A percentile compares a stretch with the other conserved stretches of the same genome.
Conservation (phyloP, 2,797 vertebrate species). For the Falco rusticolus region DNA sequence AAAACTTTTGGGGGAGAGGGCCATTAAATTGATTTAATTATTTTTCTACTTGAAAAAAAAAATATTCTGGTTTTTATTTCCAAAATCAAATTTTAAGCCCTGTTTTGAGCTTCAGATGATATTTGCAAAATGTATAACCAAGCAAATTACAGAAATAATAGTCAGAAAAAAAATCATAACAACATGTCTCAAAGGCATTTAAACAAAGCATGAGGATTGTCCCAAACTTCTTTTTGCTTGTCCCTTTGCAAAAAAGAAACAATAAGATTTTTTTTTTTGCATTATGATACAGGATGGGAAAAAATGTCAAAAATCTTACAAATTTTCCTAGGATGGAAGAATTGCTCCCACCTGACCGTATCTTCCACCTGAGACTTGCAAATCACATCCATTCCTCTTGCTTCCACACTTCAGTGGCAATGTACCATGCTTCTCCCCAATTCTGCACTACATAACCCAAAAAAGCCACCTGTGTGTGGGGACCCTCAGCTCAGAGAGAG, state of each 20-base stretch:
- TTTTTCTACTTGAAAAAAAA: not conserved
- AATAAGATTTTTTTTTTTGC: not conserved
- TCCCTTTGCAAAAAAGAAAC: not conserved
- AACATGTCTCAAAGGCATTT: not conserved
- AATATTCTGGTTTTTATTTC: not conserved
- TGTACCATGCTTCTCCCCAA: not conserved
- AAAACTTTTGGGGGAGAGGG: not conserved
- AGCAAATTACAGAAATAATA: not conserved
- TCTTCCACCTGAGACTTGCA: not conserved
- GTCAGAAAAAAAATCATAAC: not conserved
- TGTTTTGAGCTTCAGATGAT: not conserved
- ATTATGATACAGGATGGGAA: not conserved
- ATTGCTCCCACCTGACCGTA: not conserved
- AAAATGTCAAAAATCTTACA: not conserved
- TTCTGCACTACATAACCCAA: not conserved
- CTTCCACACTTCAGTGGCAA: not conserved
- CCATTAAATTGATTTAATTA: not conserved
- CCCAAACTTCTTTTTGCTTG: not conserved
- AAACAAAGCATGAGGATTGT: not conserved
- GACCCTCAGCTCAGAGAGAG: not conserved
- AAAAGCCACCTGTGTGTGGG: fast-evolving
- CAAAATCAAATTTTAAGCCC: not conserved
- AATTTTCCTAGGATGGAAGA: not conserved
- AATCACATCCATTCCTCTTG: not conserved
- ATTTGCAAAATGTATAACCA: not conserved